These are phyloP conservation scores for Drepanosiphum platanoidis DNA, from an alignment of 2,888 invertebrate species.

Conservation along the genomic window DNA sequence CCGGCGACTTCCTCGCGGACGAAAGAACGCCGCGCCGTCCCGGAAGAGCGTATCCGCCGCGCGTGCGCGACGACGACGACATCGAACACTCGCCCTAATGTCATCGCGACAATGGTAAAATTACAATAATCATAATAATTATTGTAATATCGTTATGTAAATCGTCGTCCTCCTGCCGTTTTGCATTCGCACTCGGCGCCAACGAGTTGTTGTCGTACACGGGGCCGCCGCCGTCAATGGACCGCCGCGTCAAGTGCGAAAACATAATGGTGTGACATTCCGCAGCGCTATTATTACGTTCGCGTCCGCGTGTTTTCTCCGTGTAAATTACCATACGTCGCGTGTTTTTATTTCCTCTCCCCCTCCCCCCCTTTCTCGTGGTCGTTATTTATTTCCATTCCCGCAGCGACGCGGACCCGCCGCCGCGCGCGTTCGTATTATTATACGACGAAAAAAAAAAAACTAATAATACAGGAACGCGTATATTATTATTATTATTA, in stretches of 20 bases:
- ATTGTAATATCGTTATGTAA: no score
- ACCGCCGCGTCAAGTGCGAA: slow-evolving; percentile 17
- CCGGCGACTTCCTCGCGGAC: no score
- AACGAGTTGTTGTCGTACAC: neutral
- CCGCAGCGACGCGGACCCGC: slow-evolving; percentile 24
- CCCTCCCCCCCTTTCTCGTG: neutral
- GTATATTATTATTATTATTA: neutral
- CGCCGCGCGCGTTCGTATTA: slow-evolving; percentile 9
- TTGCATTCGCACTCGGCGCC: neutral
- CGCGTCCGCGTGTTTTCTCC: neutral
- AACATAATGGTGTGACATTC: slow-evolving; percentile 32
- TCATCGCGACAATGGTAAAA: no score
- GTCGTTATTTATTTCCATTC: slow-evolving; percentile 52
- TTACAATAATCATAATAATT: no score
- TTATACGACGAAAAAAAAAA: neutral
- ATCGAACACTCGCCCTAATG: no score
- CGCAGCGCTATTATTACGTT: no score
- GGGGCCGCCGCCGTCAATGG: neutral
- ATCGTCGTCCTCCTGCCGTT: neutral
- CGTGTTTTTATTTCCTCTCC: slow-evolving; percentile 28
- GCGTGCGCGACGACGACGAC: no score
- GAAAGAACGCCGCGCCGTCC: no score
- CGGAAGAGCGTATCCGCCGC: no score
- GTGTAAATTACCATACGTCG: slow-evolving; percentile 54
- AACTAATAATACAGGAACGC: neutral